Conservation (phyloP, 2,888 invertebrate species). For the Seira ritae region DNA sequence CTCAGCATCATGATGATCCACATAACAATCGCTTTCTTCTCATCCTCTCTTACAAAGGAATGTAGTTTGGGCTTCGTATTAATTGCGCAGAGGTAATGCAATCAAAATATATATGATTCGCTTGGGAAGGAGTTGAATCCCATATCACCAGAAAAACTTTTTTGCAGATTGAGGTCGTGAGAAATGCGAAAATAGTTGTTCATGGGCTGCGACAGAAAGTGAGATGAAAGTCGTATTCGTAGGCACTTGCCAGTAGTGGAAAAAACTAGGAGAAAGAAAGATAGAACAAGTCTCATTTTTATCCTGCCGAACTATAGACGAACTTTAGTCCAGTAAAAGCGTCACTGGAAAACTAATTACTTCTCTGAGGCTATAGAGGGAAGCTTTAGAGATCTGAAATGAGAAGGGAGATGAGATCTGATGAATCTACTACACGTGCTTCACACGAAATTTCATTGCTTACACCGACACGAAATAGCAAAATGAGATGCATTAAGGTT, state of each 20-base stretch:
- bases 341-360: background rate
- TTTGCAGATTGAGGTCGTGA: background rate
- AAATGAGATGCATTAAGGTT: background rate
- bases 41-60: background rate
- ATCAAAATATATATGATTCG: too few species aligned
- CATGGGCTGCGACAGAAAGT: background rate
- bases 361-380: background rate
- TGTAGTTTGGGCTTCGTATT: background rate
- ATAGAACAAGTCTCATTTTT: too few species aligned
- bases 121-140: background rate
- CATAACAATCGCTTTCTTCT: background rate
- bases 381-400: too few species aligned
- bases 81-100: background rate
- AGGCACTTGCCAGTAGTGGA: slow-evolving; percentile 1
- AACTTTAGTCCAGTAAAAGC: background rate
- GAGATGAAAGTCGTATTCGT: background rate
- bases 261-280: background rate
- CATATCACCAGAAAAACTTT: background rate
- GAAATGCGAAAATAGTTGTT: background rate
- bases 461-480: background rate
- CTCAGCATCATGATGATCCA: background rate
- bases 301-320: background rate
- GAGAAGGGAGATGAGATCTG: too few species aligned
- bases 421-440: background rate
- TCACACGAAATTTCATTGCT: background rate